phyloP scores from a whole-genome alignment of 2,797 vertebrate genomes.

The Sparus aurata region DNA sequence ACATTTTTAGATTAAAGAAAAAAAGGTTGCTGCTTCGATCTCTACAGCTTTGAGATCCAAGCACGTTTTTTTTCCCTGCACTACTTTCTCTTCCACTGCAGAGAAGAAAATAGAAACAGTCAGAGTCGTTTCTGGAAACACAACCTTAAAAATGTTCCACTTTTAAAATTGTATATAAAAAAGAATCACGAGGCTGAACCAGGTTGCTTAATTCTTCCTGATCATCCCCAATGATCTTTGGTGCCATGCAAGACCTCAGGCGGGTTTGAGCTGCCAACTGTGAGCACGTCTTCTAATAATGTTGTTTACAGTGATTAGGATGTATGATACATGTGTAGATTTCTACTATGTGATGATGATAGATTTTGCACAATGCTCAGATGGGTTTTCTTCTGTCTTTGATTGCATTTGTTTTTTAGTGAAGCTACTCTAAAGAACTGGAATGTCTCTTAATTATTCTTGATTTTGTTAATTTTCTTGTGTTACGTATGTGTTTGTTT shows the following conservation, averaged over 20 bases:
- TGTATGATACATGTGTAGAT: constrained; percentile 39
- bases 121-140: constrained; percentile 11
- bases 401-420: constrained; percentile 44
- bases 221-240: constrained; percentile 37
- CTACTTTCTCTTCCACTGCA: constrained; percentile 11
- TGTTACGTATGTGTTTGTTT: not conserved
- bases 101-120: constrained; percentile 15
- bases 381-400: constrained; percentile 53
- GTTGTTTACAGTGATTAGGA: constrained; percentile 66
- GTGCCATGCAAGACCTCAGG: constrained; percentile 49
- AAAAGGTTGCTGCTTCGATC: constrained; percentile 50
- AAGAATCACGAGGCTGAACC: not conserved
- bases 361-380: constrained; percentile 74
- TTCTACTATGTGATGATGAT: constrained; percentile 36
- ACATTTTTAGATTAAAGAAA: constrained; percentile 4
- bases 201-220: constrained; percentile 20
- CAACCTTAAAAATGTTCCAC: constrained; percentile 16
- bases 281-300: constrained; percentile 40
- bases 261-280: constrained; percentile 19
- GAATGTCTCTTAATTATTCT: constrained; percentile 56
- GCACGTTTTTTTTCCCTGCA: constrained; percentile 2
- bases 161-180: constrained; percentile 41
- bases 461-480: constrained; percentile 6
- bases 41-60: constrained; percentile 11
- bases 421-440: constrained; percentile 62